phyloP scores from a whole-genome alignment of 1,140 invertebrate species.

The Phenacoccus solenopsis region DNA sequence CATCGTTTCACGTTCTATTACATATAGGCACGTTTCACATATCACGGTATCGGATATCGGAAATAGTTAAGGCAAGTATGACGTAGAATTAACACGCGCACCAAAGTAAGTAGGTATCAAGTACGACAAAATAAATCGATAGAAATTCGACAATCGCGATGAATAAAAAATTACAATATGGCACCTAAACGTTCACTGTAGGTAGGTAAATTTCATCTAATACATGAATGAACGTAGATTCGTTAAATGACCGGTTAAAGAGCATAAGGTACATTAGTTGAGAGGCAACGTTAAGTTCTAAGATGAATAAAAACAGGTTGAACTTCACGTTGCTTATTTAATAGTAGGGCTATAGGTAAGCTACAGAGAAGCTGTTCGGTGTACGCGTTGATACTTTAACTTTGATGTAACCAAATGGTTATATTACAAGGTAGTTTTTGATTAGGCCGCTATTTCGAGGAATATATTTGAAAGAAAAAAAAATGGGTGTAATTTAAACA shows the following conservation, averaged over 20 bases:
- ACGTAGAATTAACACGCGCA: no score
- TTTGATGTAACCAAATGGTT: background rate
- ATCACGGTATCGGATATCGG: no score
- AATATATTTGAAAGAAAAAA: background rate
- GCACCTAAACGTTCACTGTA: no score
- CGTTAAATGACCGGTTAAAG: background rate
- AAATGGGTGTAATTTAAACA: background rate
- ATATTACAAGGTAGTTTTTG: background rate
- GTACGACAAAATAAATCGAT: no score
- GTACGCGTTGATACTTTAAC: no score
- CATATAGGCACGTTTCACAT: no score
- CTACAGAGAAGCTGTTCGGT: background rate
- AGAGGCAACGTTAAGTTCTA: background rate
- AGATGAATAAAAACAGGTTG: constrained; percentile 2
- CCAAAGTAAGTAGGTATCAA: no score
- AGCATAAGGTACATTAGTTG: background rate
- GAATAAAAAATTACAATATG: no score
- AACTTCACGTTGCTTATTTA: background rate
- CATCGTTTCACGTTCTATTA: background rate
- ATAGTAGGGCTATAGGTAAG: background rate
- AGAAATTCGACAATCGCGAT: no score
- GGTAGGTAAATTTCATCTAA: no score
- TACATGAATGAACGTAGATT: no score
- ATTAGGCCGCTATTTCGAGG: background rate
- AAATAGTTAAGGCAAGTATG: no score